Evolutionary conservation across 2,888 invertebrate species (phyloP).

Genomic region (Leistus spinibarbis): DNA sequence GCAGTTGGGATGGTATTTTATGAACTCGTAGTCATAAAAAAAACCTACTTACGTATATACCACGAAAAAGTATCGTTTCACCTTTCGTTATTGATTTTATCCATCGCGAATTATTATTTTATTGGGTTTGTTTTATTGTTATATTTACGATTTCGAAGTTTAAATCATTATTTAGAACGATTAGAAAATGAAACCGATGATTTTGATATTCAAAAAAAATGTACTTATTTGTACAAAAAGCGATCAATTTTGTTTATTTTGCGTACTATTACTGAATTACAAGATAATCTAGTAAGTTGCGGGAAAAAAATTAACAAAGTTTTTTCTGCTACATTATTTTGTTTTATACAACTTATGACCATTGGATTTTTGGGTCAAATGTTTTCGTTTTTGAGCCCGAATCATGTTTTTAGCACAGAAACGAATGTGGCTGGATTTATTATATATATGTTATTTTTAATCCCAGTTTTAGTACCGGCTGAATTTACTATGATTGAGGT

Average conservation of each 20-base stretch:
- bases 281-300: conserved; percentile 20
- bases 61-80: conserved; percentile 47
- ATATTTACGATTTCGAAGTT: conserved; percentile 6
- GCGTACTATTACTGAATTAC: conserved; percentile 13
- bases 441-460: conserved; percentile 15
- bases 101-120: conserved; percentile 23
- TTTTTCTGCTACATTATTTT: conserved; percentile 22
- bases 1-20: background rate
- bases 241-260: conserved; percentile 13
- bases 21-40: conserved; percentile 18
- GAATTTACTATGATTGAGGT: conserved; percentile 30
- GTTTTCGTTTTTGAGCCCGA: conserved; percentile 28
- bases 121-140: conserved; percentile 19
- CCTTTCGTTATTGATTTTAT: conserved; percentile 43
- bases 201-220: background rate
- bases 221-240: conserved; percentile 26
- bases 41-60: conserved; percentile 45
- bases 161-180: conserved; percentile 22
- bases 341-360: conserved; percentile 26
- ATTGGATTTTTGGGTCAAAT: conserved; percentile 29
- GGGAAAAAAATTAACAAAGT: conserved; percentile 22
- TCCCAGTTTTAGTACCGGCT: conserved; percentile 18
- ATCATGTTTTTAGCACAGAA: conserved; percentile 17
- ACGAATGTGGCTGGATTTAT: conserved; percentile 21
- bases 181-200: conserved; percentile 16